Evolutionary conservation across 2,113 vertebrate species (phyloP).

Genomic region (Tenrec ecaudatus): DNA sequence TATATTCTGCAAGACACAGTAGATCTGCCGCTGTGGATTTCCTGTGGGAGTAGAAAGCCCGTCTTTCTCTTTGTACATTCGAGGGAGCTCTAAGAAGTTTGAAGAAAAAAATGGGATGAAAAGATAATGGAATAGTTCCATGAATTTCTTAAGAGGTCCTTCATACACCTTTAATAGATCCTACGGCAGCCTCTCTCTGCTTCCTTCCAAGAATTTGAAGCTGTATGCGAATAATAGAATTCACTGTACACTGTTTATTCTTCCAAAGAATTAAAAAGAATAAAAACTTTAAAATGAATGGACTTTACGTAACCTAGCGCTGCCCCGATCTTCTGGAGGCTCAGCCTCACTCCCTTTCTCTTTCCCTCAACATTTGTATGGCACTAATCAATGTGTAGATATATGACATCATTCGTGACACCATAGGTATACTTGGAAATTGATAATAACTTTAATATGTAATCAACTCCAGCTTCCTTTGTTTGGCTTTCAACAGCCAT

Average conservation of each 20-base stretch:
- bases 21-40: no score
- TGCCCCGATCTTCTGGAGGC: not conserved
- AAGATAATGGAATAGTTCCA: no score
- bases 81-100: no score
- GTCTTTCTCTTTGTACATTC: no score
- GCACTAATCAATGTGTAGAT: not conserved
- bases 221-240: not conserved
- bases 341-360: not conserved
- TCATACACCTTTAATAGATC: conserved; percentile 31
- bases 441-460: not conserved
- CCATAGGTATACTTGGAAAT: not conserved
- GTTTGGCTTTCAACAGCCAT: not conserved
- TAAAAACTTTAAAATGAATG: not conserved
- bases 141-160: not conserved
- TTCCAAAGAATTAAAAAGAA: conserved; percentile 3
- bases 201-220: conserved; percentile 2
- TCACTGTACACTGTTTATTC: not conserved
- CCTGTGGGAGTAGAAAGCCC: no score
- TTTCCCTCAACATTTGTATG: not conserved
- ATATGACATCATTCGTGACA: not conserved
- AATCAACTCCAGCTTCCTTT: not conserved
- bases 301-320: not conserved
- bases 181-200: not conserved
- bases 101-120: no score
- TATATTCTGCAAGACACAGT: no score